These are phyloP conservation scores for Apteryx mantelli DNA, from an alignment of 2,113 vertebrate species.

Conservation along the genomic window DNA sequence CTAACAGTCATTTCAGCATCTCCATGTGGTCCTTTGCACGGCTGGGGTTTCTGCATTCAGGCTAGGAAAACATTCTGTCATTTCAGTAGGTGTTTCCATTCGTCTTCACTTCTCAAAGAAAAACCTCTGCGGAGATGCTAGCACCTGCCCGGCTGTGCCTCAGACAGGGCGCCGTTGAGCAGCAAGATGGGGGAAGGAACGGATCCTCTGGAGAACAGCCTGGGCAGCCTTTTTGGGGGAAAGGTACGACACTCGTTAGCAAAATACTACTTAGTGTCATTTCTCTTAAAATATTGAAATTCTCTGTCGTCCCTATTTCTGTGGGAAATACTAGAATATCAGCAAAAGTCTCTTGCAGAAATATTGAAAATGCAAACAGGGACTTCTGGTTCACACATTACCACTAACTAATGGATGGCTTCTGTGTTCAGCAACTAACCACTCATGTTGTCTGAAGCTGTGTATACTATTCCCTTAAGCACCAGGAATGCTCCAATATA, in stretches of 20 bases:
- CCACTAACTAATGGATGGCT: slow-evolving; percentile 5
- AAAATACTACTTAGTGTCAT: not conserved
- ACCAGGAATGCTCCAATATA: not conserved
- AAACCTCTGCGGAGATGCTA: fast-evolving
- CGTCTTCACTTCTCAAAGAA: not conserved
- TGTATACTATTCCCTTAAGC: slow-evolving; percentile 23
- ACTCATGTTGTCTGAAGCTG: slow-evolving; percentile 50
- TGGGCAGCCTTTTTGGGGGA: not conserved
- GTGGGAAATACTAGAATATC: not conserved
- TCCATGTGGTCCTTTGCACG: not conserved
- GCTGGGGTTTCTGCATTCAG: not conserved
- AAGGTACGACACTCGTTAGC: not conserved
- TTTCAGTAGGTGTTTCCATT: not conserved
- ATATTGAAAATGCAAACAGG: not conserved
- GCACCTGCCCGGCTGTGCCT: not conserved
- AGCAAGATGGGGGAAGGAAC: not conserved
- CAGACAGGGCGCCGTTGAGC: fast-evolving
- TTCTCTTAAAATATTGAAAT: not conserved
- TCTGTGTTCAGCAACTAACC: slow-evolving; percentile 31
- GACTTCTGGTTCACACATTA: not conserved
- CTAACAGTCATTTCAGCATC: slow-evolving; percentile 43
- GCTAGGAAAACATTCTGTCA: not conserved
- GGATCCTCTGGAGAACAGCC: not conserved
- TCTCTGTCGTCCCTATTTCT: not conserved
- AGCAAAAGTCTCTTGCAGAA: not conserved